Evolutionary conservation across 2,888 invertebrate species (phyloP).

Genomic region (Andrena trimmerana): DNA sequence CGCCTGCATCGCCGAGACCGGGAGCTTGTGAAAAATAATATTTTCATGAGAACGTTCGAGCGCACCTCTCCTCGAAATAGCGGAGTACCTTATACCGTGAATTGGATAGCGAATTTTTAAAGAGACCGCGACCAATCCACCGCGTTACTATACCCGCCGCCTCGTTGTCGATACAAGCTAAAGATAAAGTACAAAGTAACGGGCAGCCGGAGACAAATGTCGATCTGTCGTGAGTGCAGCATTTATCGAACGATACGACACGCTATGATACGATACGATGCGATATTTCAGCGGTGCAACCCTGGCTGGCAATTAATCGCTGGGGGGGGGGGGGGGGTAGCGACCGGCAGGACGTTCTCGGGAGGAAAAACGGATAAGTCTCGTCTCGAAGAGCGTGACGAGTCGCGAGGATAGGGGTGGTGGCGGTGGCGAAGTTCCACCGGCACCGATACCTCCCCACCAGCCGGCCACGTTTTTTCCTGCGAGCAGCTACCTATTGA

Average conservation of each 20-base stretch:
- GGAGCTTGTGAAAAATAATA: constrained; percentile 62
- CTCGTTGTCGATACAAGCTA: constrained; percentile 6
- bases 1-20: constrained; percentile 16
- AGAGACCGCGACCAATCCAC: constrained; percentile 13
- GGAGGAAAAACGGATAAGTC: constrained; percentile 63
- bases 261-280: background rate
- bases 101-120: constrained; percentile 45
- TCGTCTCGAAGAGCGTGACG: constrained; percentile 65
- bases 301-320: constrained; percentile 52
- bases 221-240: constrained; percentile 1
- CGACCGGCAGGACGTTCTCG: constrained; percentile 41
- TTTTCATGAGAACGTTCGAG: constrained; percentile 54
- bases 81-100: constrained; percentile 27
- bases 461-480: constrained; percentile 72
- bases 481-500: constrained; percentile 80
- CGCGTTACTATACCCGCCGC: constrained; percentile 18
- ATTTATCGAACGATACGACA: constrained; percentile 1
- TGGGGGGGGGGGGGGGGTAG: too few species aligned
- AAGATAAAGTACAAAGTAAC: constrained; percentile 7
- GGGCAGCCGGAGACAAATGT: constrained; percentile 2
- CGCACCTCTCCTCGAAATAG: background rate
- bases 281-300: background rate
- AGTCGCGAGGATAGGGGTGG: constrained; percentile 59
- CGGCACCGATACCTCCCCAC: constrained; percentile 73
- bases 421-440: constrained; percentile 53